A percentile compares a stretch with the other conserved stretches of the same genome.
Conservation (phyloP, 2,113 vertebrate species). For the Oreochromis tanganicae region DNA sequence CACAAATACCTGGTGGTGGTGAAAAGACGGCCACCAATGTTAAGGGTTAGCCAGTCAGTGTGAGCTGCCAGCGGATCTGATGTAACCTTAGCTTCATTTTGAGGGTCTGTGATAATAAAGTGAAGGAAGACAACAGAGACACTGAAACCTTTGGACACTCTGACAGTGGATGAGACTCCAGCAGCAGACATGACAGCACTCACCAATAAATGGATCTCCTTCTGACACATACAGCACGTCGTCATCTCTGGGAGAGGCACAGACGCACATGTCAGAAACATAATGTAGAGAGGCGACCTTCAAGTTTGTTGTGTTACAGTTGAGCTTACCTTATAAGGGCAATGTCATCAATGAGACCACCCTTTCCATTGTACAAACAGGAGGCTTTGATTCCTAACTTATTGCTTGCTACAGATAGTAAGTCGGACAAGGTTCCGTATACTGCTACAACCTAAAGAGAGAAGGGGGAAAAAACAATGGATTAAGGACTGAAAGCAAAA, state of each 20-base stretch:
- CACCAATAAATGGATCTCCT: conserved; percentile 89
- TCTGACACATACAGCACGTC: conserved; percentile 95
- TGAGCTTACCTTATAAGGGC: conserved; percentile 83
- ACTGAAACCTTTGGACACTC: conserved; percentile 24
- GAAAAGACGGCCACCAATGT: conserved; percentile 91
- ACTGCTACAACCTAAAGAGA: conserved; percentile 89
- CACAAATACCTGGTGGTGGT: conserved; percentile 86
- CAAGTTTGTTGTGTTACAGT: background rate
- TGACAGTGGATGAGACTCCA: background rate
- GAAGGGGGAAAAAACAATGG: background rate
- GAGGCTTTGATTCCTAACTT: conserved; percentile 93
- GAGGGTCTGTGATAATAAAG: conserved; percentile 76
- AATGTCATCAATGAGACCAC: conserved; percentile 94
- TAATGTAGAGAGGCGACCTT: background rate
- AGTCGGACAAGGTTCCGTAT: conserved; percentile 87
- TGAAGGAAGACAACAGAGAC: background rate
- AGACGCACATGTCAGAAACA: background rate
- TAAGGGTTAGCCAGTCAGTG: conserved; percentile 95
- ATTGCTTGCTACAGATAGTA: conserved; percentile 90
- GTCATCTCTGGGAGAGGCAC: conserved; percentile 80
- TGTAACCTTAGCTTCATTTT: conserved; percentile 69
- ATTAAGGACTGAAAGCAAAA: background rate
- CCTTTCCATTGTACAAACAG: conserved; percentile 90
- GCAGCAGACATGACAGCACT: conserved; percentile 49
- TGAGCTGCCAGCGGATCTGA: conserved; percentile 78